Conservation (phyloP, 2,113 vertebrate genomes). For the Chaenocephalus aceratus region DNA sequence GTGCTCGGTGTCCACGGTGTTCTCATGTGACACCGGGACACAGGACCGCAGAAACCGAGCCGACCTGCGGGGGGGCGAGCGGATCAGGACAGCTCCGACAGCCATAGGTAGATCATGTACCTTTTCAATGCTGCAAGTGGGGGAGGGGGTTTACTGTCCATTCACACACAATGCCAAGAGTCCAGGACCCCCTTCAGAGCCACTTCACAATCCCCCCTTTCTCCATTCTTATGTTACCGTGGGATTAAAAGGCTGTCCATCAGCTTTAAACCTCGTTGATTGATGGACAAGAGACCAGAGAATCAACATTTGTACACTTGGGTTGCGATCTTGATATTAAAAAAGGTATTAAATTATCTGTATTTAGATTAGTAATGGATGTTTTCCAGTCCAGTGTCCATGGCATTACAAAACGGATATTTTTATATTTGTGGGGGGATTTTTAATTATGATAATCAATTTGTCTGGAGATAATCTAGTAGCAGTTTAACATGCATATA, state of each 20-base stretch:
- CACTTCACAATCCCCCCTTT: conserved; percentile 30
- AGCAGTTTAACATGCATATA: not conserved
- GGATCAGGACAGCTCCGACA: conserved; percentile 48
- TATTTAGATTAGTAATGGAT: not conserved
- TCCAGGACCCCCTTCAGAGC: conserved; percentile 61
- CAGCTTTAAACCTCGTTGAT: conserved; percentile 14
- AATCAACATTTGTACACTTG: conserved; percentile 11
- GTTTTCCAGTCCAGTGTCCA: not conserved
- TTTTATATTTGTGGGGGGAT: not conserved
- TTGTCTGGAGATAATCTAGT: not conserved
- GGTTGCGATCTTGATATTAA: conserved; percentile 18
- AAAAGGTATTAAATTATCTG: conserved; percentile 11
- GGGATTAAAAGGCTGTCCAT: conserved; percentile 57
- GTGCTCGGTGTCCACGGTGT: not conserved
- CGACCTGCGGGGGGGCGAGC: conserved; percentile 63
- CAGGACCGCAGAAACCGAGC: conserved; percentile 77
- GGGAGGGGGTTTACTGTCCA: conserved; percentile 40
- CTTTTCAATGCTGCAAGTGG: conserved; percentile 53
- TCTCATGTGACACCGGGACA: conserved; percentile 74
- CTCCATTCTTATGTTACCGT: conserved; percentile 61
- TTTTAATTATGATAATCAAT: not conserved
- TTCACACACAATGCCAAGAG: conserved; percentile 62
- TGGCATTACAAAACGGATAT: not conserved
- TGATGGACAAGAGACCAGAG: conserved; percentile 46
- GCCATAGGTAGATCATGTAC: conserved; percentile 66